phyloP scores from a whole-genome alignment of 2,113 vertebrate species.

The Nothobranchius furzeri region DNA sequence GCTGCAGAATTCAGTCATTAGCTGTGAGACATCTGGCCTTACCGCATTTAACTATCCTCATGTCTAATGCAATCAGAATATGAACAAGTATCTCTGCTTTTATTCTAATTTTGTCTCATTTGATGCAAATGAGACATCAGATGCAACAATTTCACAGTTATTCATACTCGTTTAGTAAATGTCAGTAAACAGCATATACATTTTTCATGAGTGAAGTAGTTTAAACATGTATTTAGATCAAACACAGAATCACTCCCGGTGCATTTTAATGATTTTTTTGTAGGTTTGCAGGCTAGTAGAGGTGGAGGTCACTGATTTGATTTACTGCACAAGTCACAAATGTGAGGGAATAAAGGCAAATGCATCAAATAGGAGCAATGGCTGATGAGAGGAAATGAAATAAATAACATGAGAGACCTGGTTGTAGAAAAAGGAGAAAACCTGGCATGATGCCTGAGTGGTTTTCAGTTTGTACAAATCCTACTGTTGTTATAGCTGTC shows the following conservation, averaged over 20 bases:
- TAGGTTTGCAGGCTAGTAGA: background rate
- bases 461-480: conserved; percentile 30
- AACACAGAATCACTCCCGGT: background rate
- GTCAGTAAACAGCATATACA: background rate
- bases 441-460: conserved; percentile 22
- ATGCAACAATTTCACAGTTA: too few relatives aligned
- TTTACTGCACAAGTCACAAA: conserved; percentile 22
- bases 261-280: background rate
- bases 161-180: background rate
- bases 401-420: background rate
- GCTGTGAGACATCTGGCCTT: background rate
- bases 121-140: background rate
- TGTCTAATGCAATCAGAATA: conserved; percentile 3
- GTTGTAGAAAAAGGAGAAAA: background rate
- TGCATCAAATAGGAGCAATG: conserved; percentile 13
- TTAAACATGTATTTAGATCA: too few relatives aligned
- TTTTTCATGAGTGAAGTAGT: too few relatives aligned
- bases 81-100: background rate
- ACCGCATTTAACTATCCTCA: background rate
- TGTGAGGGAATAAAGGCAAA: conserved; percentile 12
- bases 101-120: conserved; percentile 1
- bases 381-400: conserved; percentile 7
- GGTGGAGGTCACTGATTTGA: conserved; percentile 22
- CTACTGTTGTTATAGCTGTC: conserved; percentile 1
- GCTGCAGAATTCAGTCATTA: background rate